A percentile compares a stretch with the other conserved stretches of the same genome.
These are phyloP conservation scores for Rhagophthalmus giganteus DNA, from an alignment of 2,888 invertebrate genomes.

Conservation along the genomic window DNA sequence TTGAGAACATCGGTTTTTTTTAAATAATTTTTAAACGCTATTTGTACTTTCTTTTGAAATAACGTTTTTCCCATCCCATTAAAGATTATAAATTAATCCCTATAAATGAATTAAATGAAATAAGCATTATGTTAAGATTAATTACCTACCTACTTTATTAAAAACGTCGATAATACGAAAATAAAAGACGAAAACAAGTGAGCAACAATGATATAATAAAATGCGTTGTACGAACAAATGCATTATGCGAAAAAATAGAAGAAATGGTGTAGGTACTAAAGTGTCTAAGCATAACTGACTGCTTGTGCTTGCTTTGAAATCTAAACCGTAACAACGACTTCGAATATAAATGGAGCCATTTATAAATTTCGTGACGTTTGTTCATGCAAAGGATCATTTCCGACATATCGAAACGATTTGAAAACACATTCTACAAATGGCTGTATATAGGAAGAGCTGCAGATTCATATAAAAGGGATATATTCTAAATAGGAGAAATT, in stretches of 20 bases:
- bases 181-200: too few relatives aligned
- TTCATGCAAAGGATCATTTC: conserved; percentile 41
- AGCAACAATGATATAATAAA: background rate
- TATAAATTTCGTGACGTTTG: conserved; percentile 42
- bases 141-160: too few relatives aligned
- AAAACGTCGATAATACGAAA: too few relatives aligned
- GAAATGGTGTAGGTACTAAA: conserved; percentile 13
- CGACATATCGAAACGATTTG: conserved; percentile 38
- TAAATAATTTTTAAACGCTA: too few relatives aligned
- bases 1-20: too few relatives aligned
- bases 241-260: conserved; percentile 13
- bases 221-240: background rate
- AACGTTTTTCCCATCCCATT: too few relatives aligned
- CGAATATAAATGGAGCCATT: conserved; percentile 43
- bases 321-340: conserved; percentile 35
- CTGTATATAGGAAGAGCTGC: conserved; percentile 31
- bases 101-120: too few relatives aligned
- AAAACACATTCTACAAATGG: conserved; percentile 39
- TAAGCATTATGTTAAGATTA: too few relatives aligned
- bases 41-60: too few relatives aligned
- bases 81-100: too few relatives aligned
- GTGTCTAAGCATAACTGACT: conserved; percentile 33
- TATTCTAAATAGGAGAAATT: conserved; percentile 33
- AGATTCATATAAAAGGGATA: conserved; percentile 35
- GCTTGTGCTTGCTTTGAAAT: conserved; percentile 34